These are phyloP conservation scores for Macaria notata DNA, from an alignment of 2,888 invertebrate genomes.

Conservation along the genomic window DNA sequence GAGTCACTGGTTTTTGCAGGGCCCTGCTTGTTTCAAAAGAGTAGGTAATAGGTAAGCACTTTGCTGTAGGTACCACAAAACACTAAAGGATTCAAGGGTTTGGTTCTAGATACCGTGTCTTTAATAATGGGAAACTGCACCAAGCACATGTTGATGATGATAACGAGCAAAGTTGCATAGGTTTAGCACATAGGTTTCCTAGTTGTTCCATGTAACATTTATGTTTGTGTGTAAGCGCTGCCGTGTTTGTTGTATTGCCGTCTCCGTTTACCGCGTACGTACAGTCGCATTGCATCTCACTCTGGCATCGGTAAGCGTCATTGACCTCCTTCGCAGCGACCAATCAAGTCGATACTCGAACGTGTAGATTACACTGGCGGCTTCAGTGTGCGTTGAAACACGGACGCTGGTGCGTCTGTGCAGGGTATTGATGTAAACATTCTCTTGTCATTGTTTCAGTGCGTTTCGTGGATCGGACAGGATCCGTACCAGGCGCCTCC, in stretches of 20 bases:
- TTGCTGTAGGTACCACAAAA: too few species aligned
- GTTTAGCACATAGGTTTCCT: too few species aligned
- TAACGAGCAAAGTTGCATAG: too few species aligned
- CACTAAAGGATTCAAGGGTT: too few species aligned
- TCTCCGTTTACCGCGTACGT: conserved; percentile 37
- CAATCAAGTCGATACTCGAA: conserved; percentile 58
- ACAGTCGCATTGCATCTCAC: conserved; percentile 35
- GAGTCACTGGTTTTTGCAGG: too few species aligned
- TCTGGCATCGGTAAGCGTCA: conserved; percentile 59
- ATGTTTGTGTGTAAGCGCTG: conserved; percentile 7
- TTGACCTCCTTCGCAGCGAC: conserved; percentile 68
- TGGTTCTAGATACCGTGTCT: too few species aligned
- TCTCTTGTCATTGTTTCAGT: conserved; percentile 74
- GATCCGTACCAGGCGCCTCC: conserved; percentile 51
- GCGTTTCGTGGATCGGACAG: conserved; percentile 64
- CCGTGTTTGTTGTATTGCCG: conserved; percentile 53
- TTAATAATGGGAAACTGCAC: too few species aligned
- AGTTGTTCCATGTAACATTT: too few species aligned
- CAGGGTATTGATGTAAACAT: conserved; percentile 76
- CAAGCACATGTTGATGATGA: too few species aligned
- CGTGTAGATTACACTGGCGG: conserved; percentile 35
- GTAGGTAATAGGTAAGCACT: too few species aligned
- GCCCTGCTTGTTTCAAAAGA: too few species aligned
- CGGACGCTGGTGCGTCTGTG: conserved; percentile 55
- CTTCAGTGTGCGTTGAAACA: conserved; percentile 56